phyloP scores from a whole-genome alignment of 2,797 vertebrate genomes.

The Sebastes cheni region DNA sequence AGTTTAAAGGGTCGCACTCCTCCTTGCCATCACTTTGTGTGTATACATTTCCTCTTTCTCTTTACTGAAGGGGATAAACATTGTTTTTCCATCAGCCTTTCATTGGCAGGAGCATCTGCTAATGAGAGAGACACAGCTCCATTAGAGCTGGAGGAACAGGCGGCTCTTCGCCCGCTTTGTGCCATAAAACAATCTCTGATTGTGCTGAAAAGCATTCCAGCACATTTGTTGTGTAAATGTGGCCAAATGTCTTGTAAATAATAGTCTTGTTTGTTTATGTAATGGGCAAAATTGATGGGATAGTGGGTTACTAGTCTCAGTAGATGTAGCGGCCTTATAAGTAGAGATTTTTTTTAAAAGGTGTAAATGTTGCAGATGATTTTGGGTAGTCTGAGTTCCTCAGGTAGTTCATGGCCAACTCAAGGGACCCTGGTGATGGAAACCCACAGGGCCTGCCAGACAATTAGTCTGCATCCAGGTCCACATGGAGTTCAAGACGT shows the following conservation, averaged over 20 bases:
- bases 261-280: constrained; percentile 4
- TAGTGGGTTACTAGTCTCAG: neutral
- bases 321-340: neutral
- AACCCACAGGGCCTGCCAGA: neutral
- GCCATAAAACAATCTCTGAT: constrained; percentile 28
- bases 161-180: constrained; percentile 39
- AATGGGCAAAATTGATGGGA: neutral
- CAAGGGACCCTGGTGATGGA: neutral
- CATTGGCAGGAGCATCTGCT: constrained; percentile 34
- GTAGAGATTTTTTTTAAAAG: neutral
- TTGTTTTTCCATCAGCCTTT: constrained; percentile 33
- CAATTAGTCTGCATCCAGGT: neutral
- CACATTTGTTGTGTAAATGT: constrained; percentile 17
- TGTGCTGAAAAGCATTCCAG: constrained; percentile 28
- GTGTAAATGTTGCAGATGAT: neutral
- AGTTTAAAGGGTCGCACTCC: neutral
- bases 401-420: neutral
- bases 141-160: constrained; percentile 22
- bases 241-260: constrained; percentile 22
- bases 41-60: neutral
- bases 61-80: neutral
- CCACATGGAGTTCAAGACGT: neutral
- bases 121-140: constrained; percentile 17
- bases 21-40: neutral
- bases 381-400: neutral